Base-by-base conservation (phyloP, 1,140 invertebrate species). In the Drosophila kikkawai region DNA sequence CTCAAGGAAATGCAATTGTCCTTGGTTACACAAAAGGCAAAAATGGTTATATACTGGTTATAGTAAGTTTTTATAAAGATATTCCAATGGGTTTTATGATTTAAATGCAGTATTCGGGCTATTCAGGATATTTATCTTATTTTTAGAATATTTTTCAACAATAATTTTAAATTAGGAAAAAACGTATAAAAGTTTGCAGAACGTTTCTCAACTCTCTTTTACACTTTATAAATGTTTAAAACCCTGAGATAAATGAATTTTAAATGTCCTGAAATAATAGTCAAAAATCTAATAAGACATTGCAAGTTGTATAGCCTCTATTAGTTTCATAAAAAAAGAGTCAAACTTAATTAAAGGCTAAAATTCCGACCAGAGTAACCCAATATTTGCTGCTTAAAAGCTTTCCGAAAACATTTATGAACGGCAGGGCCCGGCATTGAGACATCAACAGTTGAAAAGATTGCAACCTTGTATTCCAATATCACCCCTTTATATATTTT, bases 381-480 rank as follows among this genome's bases (percentile, higher is more conserved):
- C 12, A 59, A 73, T 59, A 71, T 36, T 50, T 70, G 8, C 19
- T 26, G 42, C 9, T 45, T 19, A 39, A 58, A 48, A 39, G 48
- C 36, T 17, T 57, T 48, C 19, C 9, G 11, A 47, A 58, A 50
- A 41, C 51, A 39, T 45, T 42, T n/a, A 53, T 11, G 13, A 65
- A 51, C 60, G 5, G 29, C 19, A 50, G 26, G 29, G 26, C 29
- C 29, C 36, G 29, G 15, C 69, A 73, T 73, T 73, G 44, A 73
- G 69, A 73, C 69, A 73, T 73, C 69, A 73, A 22, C 51, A 39
- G 44, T 15, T 36, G 36, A 67, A 73, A 51, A 57, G 69, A 71
- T 73, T 71, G 69, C 53, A 73, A 71, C 67, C 67, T 73, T 71
- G 67, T 71, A 73, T 71, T 50, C 37, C 69, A 73, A 73, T 59